Evolutionary conservation across 2,113 vertebrate species (phyloP).

Genomic region (Phrynosoma platyrhinos): DNA sequence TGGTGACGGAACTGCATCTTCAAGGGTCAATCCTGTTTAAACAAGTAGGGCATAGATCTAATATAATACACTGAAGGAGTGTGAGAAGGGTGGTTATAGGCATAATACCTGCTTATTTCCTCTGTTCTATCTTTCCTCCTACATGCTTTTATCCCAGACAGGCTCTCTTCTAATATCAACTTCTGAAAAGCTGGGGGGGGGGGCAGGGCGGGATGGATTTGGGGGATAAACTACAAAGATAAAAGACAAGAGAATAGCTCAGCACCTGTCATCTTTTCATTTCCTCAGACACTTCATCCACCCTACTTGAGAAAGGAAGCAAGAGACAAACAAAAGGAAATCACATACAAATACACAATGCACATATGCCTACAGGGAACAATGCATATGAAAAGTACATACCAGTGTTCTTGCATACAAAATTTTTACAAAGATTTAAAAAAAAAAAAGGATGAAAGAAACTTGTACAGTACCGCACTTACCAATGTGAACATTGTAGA

Average conservation of each 20-base stretch:
- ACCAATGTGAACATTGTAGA: no score
- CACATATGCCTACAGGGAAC: no score
- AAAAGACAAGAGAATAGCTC: background rate
- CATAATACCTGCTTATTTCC: background rate
- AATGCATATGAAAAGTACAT: no score
- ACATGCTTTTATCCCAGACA: background rate
- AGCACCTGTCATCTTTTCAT: background rate
- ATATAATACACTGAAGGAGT: background rate
- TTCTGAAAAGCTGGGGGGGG: background rate
- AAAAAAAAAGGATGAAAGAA: no score
- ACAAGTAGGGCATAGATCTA: background rate
- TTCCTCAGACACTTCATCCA: background rate
- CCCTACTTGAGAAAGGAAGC: no score
- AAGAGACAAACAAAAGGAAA: no score
- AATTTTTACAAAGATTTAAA: no score
- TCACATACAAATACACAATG: no score
- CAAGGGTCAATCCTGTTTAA: background rate
- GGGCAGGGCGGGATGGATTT: background rate
- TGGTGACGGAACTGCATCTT: background rate
- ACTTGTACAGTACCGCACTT: no score
- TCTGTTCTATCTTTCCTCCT: no score
- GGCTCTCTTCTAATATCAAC: background rate
- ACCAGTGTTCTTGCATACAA: no score
- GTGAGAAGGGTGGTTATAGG: background rate
- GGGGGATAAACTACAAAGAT: background rate